Evolutionary conservation across 2,888 invertebrate species (phyloP).

Genomic region (Mythimna ferrago): DNA sequence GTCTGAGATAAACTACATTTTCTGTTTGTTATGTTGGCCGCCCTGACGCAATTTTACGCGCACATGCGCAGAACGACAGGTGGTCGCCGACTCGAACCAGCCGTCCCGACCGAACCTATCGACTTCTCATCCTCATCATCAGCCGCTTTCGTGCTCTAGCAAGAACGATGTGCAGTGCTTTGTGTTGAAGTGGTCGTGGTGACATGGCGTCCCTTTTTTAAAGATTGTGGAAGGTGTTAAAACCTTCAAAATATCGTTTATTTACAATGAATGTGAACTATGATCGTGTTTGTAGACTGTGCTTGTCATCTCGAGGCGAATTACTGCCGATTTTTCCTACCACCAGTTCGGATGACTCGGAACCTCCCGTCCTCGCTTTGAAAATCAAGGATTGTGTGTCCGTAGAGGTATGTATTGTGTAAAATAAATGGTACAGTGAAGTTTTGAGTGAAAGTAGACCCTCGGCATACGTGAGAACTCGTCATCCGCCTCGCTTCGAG

Average conservation of each 20-base stretch:
- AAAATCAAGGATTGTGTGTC: slow-evolving; percentile 92
- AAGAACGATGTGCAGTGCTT: slow-evolving; percentile 89
- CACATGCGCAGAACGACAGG: slow-evolving; percentile 91
- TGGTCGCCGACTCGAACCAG: slow-evolving; percentile 90
- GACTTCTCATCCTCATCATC: slow-evolving; percentile 91
- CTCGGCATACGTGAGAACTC: slow-evolving; percentile 88
- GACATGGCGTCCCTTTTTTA: slow-evolving; percentile 89
- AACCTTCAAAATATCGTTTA: slow-evolving; percentile 82
- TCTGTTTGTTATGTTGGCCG: slow-evolving; percentile 80
- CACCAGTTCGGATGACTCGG: slow-evolving; percentile 89
- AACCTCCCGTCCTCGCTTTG: slow-evolving; percentile 89
- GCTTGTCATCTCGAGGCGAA: slow-evolving; percentile 91
- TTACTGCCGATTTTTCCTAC: slow-evolving; percentile 91
- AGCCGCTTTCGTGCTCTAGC: slow-evolving; percentile 90
- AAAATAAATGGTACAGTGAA: slow-evolving; percentile 79
- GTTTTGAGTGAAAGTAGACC: slow-evolving; percentile 90
- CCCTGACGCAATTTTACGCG: slow-evolving; percentile 86
- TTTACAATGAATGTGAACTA: slow-evolving; percentile 90
- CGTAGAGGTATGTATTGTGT: slow-evolving; percentile 91
- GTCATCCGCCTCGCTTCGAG: slow-evolving; percentile 89
- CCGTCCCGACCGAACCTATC: slow-evolving; percentile 89
- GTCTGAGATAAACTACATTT: slow-evolving; percentile 75
- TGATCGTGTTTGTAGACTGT: slow-evolving; percentile 92
- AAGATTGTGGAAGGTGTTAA: slow-evolving; percentile 80
- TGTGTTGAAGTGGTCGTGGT: slow-evolving; percentile 90